Base-by-base conservation (phyloP, 2,113 vertebrate species). In the Tragelaphus imberbis region DNA sequence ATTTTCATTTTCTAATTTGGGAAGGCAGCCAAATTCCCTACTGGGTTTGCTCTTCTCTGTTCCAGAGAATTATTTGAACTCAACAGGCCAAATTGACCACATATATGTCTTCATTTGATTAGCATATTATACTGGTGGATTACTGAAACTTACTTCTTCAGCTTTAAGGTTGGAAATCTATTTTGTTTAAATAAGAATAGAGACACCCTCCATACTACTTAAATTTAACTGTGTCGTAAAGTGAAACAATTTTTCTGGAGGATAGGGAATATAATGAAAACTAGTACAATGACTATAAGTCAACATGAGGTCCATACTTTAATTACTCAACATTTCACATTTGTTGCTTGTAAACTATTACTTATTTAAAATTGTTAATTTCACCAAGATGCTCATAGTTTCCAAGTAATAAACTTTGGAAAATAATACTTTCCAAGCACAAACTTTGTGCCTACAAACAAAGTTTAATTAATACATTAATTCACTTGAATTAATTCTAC, bases 1-100 rank as follows among this genome's bases (percentile, higher is more conserved):
- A n/a, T 92, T 94, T 97, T 94, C 79, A 80, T 95, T 93, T 95
- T 90, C 71, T 89, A 87, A 89, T 90, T 89, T 94, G 89, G 27
- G 36, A 95, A 96, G 27, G 65, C 0, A 40, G 40, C 6, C 71
- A 95, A 95, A 61, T 84, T 16, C 5, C 82, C 16, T 88, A 23
- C 8, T 92, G 56, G 10, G 1, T 65, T 94, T 90, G 23, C 27
- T 53, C 30, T 75, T 95, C 27, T 90, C 36, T 63, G 14, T 93
- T 84, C 47, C 30, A 89, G 8, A 28, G 28, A 90, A 90, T 95
- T 94, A 44, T 92, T 84, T 95, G 59, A 13, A 81, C 92, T 96
- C 53, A 80, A 5, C 9, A 84, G n/a, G 19, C 33, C 23, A 65
- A 53, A 88, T 9, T 96, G 6, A 80, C 11, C 25, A 59, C 68